Percentiles rank a stretch among this genome's conserved stretches.
Conservation (phyloP, 2,888 invertebrate genomes). For the Amblyjoppa proteus region DNA sequence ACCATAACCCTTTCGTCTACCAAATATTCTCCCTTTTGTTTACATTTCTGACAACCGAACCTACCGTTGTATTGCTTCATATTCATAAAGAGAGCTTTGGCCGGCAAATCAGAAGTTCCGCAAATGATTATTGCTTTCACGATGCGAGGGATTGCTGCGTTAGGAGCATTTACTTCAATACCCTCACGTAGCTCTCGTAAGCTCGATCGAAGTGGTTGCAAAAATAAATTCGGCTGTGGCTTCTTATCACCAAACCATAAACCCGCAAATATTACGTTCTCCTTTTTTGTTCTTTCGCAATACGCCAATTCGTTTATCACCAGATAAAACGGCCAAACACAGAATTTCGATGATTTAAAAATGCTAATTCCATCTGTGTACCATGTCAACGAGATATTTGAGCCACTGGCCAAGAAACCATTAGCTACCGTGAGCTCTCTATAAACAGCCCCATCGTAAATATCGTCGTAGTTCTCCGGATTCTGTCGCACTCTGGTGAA, state of each 20-base stretch:
- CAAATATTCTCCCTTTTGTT: neutral
- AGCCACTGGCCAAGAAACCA: neutral
- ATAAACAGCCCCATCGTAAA: slow-evolving; percentile 41
- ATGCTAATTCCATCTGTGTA: slow-evolving; percentile 35
- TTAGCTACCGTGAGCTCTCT: neutral
- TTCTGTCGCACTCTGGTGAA: neutral
- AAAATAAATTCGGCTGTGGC: slow-evolving; percentile 10
- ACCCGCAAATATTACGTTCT: slow-evolving; percentile 15
- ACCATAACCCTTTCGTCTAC: neutral
- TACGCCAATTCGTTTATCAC: slow-evolving; percentile 41
- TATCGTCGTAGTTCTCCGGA: neutral
- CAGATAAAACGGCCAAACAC: slow-evolving; percentile 34
- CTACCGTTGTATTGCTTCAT: slow-evolving; percentile 44
- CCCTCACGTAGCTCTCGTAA: neutral
- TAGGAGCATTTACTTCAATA: neutral
- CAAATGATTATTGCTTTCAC: slow-evolving; percentile 20
- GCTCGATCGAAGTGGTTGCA: neutral
- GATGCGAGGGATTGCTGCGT: neutral
- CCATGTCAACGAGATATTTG: slow-evolving; percentile 31
- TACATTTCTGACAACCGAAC: slow-evolving; percentile 45
- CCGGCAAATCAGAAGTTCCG: slow-evolving; percentile 53
- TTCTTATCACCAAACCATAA: slow-evolving; percentile 27
- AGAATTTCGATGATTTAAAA: slow-evolving; percentile 27
- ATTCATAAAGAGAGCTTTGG: slow-evolving; percentile 51
- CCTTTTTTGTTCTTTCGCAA: slow-evolving; percentile 7